Base-by-base conservation (phyloP, 2,113 vertebrate species). In the Ascaphus truei region DNA sequence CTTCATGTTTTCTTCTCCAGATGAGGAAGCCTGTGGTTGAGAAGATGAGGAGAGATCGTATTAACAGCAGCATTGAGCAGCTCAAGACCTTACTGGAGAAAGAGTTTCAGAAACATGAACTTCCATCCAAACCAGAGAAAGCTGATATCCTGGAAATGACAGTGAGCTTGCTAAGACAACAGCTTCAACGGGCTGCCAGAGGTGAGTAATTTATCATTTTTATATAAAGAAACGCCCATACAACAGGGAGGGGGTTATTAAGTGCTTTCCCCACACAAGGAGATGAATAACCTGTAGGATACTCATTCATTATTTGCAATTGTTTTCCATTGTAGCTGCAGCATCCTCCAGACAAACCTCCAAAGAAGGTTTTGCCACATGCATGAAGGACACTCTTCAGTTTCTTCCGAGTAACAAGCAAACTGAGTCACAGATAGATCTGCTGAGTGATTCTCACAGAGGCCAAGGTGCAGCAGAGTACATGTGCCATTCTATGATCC, bases 21-120 rank as follows among this genome's bases (percentile, higher is more conserved):
- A 45, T 76, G 39, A 76, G 74, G 18, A 78, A 76, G 30, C 76
- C 74, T 12, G 75, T 89, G 78, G 84, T 90, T 61, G 86, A 90
- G 81, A 90, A 90, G 56, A 76, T 88, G 72, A 82, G 83, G 26
- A 77, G 87, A 76, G 88, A 87, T 73, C 84, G 86, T 39, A 89
- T 89, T 73, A 88, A 89, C 82, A 84, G 81, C 79, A 78, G 88
- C 85, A 90, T 90, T n/a, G 79, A 82, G 80, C 79, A 82, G 77
- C 85, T 89, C 36, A 87, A 87, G 26, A 76, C 83, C 7, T 81
- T 89, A 36, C 78, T 90, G 74, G 79, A 83, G n/a, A 83, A 82
- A 0, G 84, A 87, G 79, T 86, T 90, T 41, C 77, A 89, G 31
- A 75, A 62, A 43, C 73, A 76, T 22, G 73, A 39, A 71, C 78